Evolutionary conservation across 2,113 vertebrate species (phyloP).

Genomic region (Petrocephalus microphthalmus): DNA sequence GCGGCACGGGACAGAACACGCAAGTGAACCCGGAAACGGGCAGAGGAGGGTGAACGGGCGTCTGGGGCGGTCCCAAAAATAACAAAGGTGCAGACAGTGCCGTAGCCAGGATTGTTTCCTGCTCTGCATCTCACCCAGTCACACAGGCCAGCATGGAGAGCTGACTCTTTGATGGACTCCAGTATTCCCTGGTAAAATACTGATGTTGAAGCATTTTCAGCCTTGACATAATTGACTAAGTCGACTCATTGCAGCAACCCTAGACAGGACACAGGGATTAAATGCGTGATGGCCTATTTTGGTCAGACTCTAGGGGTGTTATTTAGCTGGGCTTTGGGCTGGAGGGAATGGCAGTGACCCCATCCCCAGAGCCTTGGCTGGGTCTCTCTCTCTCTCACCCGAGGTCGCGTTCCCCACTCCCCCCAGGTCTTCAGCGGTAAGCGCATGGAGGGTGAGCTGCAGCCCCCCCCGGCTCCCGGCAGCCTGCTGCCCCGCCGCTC

Average conservation of each 20-base stretch:
- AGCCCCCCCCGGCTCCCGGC: slow-evolving; percentile 32
- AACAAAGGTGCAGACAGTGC: background rate
- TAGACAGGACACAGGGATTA: background rate
- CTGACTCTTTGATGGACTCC: background rate
- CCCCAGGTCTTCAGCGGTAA: slow-evolving; percentile 92
- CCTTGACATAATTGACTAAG: background rate
- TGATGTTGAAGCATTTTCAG: background rate
- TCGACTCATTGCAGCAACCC: background rate
- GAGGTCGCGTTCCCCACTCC: background rate
- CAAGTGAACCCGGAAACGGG: background rate
- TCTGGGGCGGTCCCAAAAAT: background rate
- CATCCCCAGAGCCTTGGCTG: background rate
- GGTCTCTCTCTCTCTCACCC: background rate
- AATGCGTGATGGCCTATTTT: background rate
- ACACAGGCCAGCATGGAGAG: background rate
- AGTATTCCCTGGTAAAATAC: background rate
- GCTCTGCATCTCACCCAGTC: background rate
- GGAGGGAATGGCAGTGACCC: background rate
- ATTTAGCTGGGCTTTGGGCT: background rate
- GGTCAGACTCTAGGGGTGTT: background rate
- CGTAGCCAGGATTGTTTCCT: background rate
- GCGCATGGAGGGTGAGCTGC: slow-evolving; percentile 73
- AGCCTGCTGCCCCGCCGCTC: slow-evolving; percentile 34
- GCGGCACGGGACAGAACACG: background rate
- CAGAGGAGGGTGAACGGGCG: background rate